Percentiles rank a stretch among this genome's conserved stretches.
phyloP scores from a whole-genome alignment of 2,888 invertebrate genomes.

The Drosophila recens region DNA sequence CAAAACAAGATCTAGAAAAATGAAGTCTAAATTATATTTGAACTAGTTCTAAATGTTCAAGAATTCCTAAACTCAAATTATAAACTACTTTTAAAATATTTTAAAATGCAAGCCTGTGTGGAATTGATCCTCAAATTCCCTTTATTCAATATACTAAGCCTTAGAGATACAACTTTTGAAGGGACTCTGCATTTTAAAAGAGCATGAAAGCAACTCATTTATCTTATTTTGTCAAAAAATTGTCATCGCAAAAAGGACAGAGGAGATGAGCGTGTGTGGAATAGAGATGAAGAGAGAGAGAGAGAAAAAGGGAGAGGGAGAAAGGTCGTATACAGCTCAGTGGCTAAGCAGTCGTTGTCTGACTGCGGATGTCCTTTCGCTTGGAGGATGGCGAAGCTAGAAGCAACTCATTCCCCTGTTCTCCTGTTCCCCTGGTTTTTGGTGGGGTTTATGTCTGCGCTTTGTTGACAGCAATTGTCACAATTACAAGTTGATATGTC shows the following conservation, averaged over 20 bases:
- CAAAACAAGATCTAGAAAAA: too few species aligned
- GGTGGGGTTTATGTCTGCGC: constrained; percentile 52
- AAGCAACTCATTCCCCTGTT: not conserved
- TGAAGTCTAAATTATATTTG: too few species aligned
- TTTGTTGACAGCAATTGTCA: constrained; percentile 83
- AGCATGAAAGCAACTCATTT: constrained; percentile 70
- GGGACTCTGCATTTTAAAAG: constrained; percentile 8
- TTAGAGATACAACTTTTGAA: not conserved
- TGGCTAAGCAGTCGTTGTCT: constrained; percentile 70
- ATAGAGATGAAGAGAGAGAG: constrained; percentile 11
- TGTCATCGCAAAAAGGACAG: constrained; percentile 65
- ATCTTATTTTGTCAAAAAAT: constrained; percentile 84
- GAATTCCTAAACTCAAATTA: too few species aligned
- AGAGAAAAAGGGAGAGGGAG: constrained; percentile 29
- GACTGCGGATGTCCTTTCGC: constrained; percentile 40
- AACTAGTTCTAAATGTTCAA: too few species aligned
- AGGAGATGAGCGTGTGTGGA: not conserved
- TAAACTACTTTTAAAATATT: not conserved
- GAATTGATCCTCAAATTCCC: not conserved
- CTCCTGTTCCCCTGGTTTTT: not conserved
- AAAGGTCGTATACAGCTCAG: constrained; percentile 57
- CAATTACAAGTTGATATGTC: constrained; percentile 82
- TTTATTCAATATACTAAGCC: not conserved
- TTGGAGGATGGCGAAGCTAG: constrained; percentile 8
- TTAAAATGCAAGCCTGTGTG: not conserved